phyloP scores from a whole-genome alignment of 2,113 vertebrate species.

The Grus americana region DNA sequence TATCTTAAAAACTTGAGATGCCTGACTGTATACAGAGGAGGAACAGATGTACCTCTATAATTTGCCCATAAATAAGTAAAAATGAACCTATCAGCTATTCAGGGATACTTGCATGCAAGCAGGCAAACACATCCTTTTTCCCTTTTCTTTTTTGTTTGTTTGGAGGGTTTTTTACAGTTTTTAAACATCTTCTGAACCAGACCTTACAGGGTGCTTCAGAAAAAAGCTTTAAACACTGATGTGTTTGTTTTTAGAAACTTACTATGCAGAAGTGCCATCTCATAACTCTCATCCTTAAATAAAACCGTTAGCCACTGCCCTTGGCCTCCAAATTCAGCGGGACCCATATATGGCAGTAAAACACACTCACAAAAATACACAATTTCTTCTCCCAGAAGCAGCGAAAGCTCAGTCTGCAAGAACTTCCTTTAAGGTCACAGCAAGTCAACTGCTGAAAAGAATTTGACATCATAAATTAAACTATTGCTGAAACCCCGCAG shows the following conservation, averaged over 20 bases:
- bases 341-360: background rate
- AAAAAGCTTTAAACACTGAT: background rate
- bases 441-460: background rate
- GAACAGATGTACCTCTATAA: constrained; percentile 66
- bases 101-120: background rate
- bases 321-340: background rate
- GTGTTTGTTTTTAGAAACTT: constrained; percentile 43
- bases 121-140: background rate
- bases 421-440: background rate
- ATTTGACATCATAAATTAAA: background rate
- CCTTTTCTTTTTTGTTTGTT: background rate
- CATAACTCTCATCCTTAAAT: background rate
- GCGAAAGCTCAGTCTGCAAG: background rate
- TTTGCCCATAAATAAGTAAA: constrained; percentile 68
- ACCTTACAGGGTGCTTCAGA: background rate
- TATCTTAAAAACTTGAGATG: constrained; percentile 48
- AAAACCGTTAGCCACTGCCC: background rate
- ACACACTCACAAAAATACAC: background rate
- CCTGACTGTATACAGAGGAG: constrained; percentile 37
- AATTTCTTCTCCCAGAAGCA: background rate
- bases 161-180: background rate
- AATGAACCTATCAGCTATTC: constrained; percentile 48
- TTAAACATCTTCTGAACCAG: constrained; percentile 30
- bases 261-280: background rate
- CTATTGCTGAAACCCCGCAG: background rate